phyloP scores from a whole-genome alignment of 2,888 invertebrate genomes.

The Acrobasis repandana region DNA sequence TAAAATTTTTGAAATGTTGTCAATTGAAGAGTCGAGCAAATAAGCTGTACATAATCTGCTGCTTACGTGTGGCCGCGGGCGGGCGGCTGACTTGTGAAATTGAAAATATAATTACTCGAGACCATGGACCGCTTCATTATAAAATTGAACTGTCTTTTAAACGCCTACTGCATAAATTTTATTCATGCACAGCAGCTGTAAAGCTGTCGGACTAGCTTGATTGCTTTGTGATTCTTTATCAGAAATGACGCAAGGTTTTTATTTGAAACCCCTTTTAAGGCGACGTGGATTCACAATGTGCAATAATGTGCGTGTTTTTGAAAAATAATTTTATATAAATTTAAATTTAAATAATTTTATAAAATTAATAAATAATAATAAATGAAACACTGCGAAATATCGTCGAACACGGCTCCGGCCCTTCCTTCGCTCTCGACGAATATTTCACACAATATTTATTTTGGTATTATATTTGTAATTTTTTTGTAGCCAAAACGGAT shows the following conservation, averaged over 20 bases:
- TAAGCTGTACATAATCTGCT: conserved; percentile 47
- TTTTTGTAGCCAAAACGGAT: too few relatives aligned
- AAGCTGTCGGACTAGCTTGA: conserved; percentile 34
- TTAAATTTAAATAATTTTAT: too few relatives aligned
- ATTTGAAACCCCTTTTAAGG: conserved; percentile 1
- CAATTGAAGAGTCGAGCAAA: conserved; percentile 25
- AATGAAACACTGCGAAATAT: too few relatives aligned
- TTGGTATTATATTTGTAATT: too few relatives aligned
- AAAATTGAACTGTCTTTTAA: conserved; percentile 64
- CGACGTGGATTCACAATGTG: too few relatives aligned
- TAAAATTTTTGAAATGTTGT: too few relatives aligned
- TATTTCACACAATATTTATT: too few relatives aligned
- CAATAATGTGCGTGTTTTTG: too few relatives aligned
- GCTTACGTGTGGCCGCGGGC: conserved; percentile 53
- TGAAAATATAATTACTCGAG: conserved; percentile 72
- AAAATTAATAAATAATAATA: too few relatives aligned
- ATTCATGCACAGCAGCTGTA: conserved; percentile 36
- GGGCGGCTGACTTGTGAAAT: conserved; percentile 60
- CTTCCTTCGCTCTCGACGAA: too few relatives aligned
- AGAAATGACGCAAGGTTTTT: conserved; percentile 23
- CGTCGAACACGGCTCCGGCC: too few relatives aligned
- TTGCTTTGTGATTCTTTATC: conserved; percentile 27
- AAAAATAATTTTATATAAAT: too few relatives aligned
- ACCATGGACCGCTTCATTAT: conserved; percentile 64
- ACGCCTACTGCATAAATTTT: conserved; percentile 56